Base-by-base conservation (phyloP, 2,797 vertebrate genomes). In the Notoglanidium macrostoma region DNA sequence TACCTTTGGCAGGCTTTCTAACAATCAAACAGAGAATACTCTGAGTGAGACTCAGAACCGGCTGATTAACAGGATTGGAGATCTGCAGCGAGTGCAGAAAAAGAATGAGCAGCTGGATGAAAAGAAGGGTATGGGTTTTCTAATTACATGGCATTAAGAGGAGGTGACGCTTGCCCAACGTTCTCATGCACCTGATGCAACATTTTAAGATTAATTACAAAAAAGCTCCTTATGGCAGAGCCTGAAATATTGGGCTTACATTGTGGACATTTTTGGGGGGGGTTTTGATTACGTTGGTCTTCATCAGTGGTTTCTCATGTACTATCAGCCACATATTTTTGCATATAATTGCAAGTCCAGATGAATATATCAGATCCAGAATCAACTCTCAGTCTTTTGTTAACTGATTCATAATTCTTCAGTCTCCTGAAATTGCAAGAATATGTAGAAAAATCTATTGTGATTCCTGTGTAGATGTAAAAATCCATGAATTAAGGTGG, bases 11-110 rank as follows among this genome's bases (percentile, higher is more conserved):
- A 97, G 95, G 92, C 89, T 95, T 89, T 90, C 95, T 90, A 95
- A 95, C 91, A 93, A 93, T 91, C 96, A 95, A 86, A 91, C 91
- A 88, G 94, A 96, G 90, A 92, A 91, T 86, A 92, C 86, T 88
- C 93, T 97, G 93, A 94, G 91, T 90, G 96, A 96, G 89, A 91
- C 91, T 79, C 93, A 95, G 78, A 91, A 81, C 90, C 94, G 92
- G 17, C 94, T 97, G 88, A 91, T 93, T 89, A 92, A 93, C 92
- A 95, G 95, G 94, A 95, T 93, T 61, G 92, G 91, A 86, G 95
- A 97, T 87, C 91, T 97, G 65, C 95, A 96, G 77, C 92, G 93
- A 88, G 87, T 90, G 59, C 95, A 96, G 86, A 95, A 96, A 88
- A 96, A 93, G 94, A 95, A 95, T 84, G 92, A 92, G 86, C 92